A percentile compares a stretch with the other conserved stretches of the same genome.
phyloP scores from a whole-genome alignment of 2,888 invertebrate genomes.

The Phasia obesa region DNA sequence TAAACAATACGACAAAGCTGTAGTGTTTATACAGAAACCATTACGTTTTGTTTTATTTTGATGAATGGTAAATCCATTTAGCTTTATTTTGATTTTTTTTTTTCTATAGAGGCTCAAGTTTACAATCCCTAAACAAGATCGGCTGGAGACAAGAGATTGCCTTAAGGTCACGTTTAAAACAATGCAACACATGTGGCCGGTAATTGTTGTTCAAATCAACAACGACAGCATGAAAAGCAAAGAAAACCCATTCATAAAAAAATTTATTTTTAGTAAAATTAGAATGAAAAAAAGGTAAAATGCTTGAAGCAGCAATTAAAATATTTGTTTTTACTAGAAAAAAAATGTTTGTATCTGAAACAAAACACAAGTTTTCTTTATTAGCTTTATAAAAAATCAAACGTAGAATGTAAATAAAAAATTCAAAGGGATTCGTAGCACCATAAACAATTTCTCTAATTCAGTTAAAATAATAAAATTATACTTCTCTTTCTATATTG shows the following conservation, averaged over 20 bases:
- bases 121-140: constrained; percentile 23
- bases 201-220: constrained; percentile 38
- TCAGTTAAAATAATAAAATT: too few species aligned
- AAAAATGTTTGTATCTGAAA: too few species aligned
- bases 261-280: constrained; percentile 17
- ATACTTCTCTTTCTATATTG: too few species aligned
- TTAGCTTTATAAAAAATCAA: too few species aligned
- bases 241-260: constrained; percentile 32
- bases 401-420: too few species aligned
- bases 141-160: constrained; percentile 25
- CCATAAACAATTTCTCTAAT: too few species aligned
- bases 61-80: background rate
- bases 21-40: too few species aligned
- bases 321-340: constrained; percentile 52
- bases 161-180: constrained; percentile 62
- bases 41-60: too few species aligned
- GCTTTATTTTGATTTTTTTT: background rate
- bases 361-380: too few species aligned
- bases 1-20: too few species aligned
- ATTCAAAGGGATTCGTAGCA: too few species aligned
- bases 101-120: background rate
- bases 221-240: background rate
- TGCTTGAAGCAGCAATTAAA: constrained; percentile 62
- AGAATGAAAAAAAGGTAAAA: constrained; percentile 4
- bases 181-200: constrained; percentile 59